These are phyloP conservation scores for Nettapus auritus DNA, from an alignment of 2,113 vertebrate species.

Conservation along the genomic window DNA sequence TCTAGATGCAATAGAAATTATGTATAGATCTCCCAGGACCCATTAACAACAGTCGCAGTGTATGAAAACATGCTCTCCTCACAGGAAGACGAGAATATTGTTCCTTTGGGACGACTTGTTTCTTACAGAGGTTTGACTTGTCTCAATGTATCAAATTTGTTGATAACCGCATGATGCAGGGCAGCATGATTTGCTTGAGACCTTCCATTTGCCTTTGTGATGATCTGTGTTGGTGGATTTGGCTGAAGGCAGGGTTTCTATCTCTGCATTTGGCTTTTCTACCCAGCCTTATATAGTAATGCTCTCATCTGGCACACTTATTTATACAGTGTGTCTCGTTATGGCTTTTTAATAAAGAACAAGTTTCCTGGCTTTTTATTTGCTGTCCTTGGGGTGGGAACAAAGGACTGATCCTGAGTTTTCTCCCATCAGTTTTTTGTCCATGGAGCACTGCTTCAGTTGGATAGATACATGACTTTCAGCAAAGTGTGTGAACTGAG, in stretches of 20 bases:
- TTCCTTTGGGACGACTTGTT: not conserved
- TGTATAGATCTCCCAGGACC: not conserved
- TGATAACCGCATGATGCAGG: not conserved
- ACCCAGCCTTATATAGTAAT: conserved; percentile 27
- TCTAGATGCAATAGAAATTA: not conserved
- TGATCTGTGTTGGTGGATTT: not conserved
- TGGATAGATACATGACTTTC: not conserved
- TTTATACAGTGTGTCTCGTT: conserved; percentile 8
- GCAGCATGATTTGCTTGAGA: not conserved
- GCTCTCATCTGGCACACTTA: conserved; percentile 28
- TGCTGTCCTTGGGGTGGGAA: not conserved
- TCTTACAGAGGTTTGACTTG: not conserved
- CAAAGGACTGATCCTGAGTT: not conserved
- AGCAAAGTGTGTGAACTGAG: not conserved
- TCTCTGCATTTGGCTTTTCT: conserved; percentile 2
- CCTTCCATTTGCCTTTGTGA: not conserved
- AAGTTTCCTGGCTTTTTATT: conserved; percentile 42
- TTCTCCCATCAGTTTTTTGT: not conserved
- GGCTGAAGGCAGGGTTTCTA: not conserved
- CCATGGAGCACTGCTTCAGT: not conserved
- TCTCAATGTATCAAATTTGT: not conserved
- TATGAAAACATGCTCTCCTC: not conserved
- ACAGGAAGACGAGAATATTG: not conserved
- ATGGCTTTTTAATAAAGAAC: conserved; percentile 43
- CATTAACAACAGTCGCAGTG: not conserved